phyloP scores from a whole-genome alignment of 2,888 invertebrate genomes.

The Lasioglossum figueresi region DNA sequence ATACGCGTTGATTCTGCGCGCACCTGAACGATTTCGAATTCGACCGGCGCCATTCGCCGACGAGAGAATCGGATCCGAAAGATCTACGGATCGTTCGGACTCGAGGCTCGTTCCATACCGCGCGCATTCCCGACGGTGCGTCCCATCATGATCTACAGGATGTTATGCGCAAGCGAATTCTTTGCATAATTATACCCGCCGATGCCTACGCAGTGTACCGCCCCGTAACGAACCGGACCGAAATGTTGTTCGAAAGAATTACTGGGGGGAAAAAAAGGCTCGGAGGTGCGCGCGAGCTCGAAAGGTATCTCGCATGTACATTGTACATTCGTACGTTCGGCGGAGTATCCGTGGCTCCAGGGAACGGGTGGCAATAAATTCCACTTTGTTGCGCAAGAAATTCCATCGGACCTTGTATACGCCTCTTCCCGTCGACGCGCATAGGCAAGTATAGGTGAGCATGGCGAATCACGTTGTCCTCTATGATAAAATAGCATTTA shows the following conservation, averaged over 20 bases:
- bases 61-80: slow-evolving; percentile 1
- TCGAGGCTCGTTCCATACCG: neutral
- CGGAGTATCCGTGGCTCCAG: neutral
- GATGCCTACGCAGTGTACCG: neutral
- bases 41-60: neutral
- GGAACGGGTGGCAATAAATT: slow-evolving; percentile 45
- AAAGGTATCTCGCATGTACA: neutral
- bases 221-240: slow-evolving; percentile 1
- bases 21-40: neutral
- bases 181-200: slow-evolving; percentile 21
- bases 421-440: slow-evolving; percentile 12
- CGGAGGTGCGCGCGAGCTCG: neutral
- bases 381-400: slow-evolving; percentile 46
- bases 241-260: neutral
- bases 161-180: slow-evolving; percentile 16
- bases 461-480: slow-evolving; percentile 22
- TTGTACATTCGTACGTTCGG: neutral
- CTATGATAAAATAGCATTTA: slow-evolving; percentile 40
- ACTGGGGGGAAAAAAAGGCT: neutral
- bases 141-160: slow-evolving; percentile 23
- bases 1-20: neutral
- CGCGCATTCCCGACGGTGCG: neutral
- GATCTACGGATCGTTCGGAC: neutral
- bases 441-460: slow-evolving; percentile 10
- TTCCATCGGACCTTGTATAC: slow-evolving; percentile 32